Base-by-base conservation (phyloP, 2,113 vertebrate species). In the Paradoxurus hermaphroditus region DNA sequence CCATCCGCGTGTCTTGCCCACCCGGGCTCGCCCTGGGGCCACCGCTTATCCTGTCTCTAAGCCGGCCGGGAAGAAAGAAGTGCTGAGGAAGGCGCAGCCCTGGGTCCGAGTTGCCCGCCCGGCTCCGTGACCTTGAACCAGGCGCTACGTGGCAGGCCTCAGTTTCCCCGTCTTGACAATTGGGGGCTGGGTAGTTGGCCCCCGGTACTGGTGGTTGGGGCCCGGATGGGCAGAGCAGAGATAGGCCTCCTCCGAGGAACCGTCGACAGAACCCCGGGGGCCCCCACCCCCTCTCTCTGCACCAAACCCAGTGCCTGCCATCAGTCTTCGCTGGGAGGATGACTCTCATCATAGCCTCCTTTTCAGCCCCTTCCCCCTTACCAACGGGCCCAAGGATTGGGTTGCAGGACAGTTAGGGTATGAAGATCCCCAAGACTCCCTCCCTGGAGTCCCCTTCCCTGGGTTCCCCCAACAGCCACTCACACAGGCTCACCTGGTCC, bases 51-150 rank as follows among this genome's bases (percentile, higher is more conserved):
- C 62, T 1, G 34, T 21, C 39, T 96, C 23, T 21, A 53, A 18
- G 90, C 41, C 16, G 3, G 83, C 34, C 83, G 13, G 53, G 77
- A 68, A 91, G 83, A 51, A 86, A 70, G 82, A 84, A 79, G 12
- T 18, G 5, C 78, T 44, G 39, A 39, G 44, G 59, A 81, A 91
- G 29, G 89, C n/a, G 25, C 68, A 94, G 72, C 78, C 73, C 19
- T 29, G 75, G 46, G 68, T 91, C 82, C 2, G 21, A 82, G 93
- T 73, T 27, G 23, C 62, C 89, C 62, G 59, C 72, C 39, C 21
- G 6, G 36, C 49, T 91, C 29, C 10, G 31, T 98, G 98, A 98
- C 98, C 98, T 98, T 98, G 97, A 97, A 82, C 59, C 81, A 75
- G 49, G 87, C 18, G 29, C 83, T 86, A 3, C 67, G 72, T 36